phyloP scores from a whole-genome alignment of 2,113 vertebrate genomes.

The Pitta sordida region DNA sequence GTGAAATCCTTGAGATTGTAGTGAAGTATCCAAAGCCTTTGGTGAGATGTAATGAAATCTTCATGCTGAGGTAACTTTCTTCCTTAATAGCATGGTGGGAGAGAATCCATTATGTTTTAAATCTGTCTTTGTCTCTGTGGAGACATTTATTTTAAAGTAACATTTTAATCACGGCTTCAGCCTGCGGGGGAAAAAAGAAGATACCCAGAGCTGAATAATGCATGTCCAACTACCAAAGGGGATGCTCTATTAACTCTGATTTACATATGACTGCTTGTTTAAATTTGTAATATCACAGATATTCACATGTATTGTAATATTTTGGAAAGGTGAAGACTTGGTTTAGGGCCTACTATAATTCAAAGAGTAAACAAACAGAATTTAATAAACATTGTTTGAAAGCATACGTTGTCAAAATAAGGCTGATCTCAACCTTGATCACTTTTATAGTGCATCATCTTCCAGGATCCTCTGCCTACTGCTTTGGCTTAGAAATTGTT shows the following conservation, averaged over 20 bases:
- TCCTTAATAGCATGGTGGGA: conserved; percentile 16
- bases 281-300: conserved; percentile 18
- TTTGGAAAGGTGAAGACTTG: conserved; percentile 14
- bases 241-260: conserved; percentile 58
- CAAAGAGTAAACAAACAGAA: neutral
- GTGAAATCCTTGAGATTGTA: neutral
- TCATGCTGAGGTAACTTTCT: conserved; percentile 46
- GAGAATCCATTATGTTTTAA: conserved; percentile 44
- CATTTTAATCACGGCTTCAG: conserved; percentile 55
- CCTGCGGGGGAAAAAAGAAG: conserved; percentile 38
- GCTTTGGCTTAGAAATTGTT: neutral
- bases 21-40: neutral
- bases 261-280: conserved; percentile 50
- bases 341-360: neutral
- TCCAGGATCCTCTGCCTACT: neutral
- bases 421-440: neutral
- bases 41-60: conserved; percentile 33
- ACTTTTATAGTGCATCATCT: neutral
- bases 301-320: neutral
- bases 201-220: conserved; percentile 52
- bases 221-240: conserved; percentile 30
- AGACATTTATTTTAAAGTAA: conserved; percentile 55
- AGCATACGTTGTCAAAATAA: neutral
- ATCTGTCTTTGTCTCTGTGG: conserved; percentile 57
- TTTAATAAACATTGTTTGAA: conserved; percentile 29